Base-by-base conservation (phyloP, 2,888 invertebrate species). In the Lasiommata megera region DNA sequence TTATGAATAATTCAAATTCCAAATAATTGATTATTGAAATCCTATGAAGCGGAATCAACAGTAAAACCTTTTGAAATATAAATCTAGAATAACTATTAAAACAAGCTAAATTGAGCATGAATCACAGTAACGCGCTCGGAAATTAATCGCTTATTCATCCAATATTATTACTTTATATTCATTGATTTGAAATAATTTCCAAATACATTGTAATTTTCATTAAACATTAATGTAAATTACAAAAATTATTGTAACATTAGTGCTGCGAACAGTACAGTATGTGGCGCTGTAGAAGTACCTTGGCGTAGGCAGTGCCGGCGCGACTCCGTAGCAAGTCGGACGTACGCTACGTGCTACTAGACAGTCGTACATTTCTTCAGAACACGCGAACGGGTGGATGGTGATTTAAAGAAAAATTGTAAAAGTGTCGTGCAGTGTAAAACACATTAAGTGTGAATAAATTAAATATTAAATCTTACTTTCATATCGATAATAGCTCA, bases 281-380 rank as follows among this genome's bases (percentile, higher is more conserved):
- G 80, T 79, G 76, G 80, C 76, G 73, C 74, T 77, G 79, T 79
- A 84, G 77, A 1, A 34, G 51, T 29, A 52, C 52, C 79, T 80
- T 76, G 77, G 67, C 82, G 84, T 84, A 82, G 84, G 73, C 86
- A 88, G 88, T 88, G 77, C 79, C 78, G 75, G 73, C 79, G 81
- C 79, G 80, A 75, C 82, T 65, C 67, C 82, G 85, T 84, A 84
- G 82, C 79, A 64, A 73, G 68, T 63, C 77, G 78, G 87, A 76
- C 84, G 71, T 62, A 56, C 55, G 56, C 54, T 61, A 58, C 57
- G 52, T 43, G 62, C 58, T 64, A 64, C 65, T 62, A 18, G n/a
- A 1, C 28, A 31, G 7, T 31, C 40, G 59, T 54, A 52, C 47
- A 16, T 16, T 38, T 37, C 54, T 41, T 48, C 29, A n/a, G 28